These are phyloP conservation scores for Orchestes rusci DNA, from an alignment of 2,888 invertebrate species.

Conservation along the genomic window DNA sequence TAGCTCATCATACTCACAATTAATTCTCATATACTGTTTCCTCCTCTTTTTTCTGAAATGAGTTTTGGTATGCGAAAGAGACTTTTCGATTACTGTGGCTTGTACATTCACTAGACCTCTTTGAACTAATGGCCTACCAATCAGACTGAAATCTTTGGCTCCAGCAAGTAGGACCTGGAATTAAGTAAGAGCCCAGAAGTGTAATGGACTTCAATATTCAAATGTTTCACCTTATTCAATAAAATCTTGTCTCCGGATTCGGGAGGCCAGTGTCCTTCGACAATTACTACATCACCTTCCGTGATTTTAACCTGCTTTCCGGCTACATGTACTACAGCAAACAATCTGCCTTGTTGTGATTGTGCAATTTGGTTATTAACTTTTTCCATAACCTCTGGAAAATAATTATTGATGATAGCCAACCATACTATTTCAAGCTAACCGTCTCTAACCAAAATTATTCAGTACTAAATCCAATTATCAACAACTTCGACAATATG, in stretches of 20 bases:
- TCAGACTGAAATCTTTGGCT: conserved; percentile 68
- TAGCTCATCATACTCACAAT: conserved; percentile 51
- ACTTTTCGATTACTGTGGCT: conserved; percentile 79
- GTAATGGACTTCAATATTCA: no score
- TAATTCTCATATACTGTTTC: conserved; percentile 70
- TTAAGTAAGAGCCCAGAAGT: background rate
- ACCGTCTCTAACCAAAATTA: no score
- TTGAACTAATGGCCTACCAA: conserved; percentile 74
- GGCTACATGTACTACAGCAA: conserved; percentile 73
- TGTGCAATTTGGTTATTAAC: conserved; percentile 57
- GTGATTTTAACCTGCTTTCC: conserved; percentile 84
- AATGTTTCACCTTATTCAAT: conserved; percentile 79
- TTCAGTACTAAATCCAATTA: no score
- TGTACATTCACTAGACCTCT: conserved; percentile 64
- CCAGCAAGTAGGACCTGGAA: conserved; percentile 63
- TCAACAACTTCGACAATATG: no score
- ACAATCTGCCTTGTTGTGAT: conserved; percentile 55
- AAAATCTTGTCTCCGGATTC: conserved; percentile 70
- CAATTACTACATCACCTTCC: conserved; percentile 72
- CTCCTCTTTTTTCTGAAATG: conserved; percentile 68
- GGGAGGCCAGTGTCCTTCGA: conserved; percentile 81
- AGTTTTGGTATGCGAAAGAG: conserved; percentile 70
- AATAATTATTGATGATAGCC: no score
- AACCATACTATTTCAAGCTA: no score
- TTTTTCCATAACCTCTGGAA: conserved; percentile 53